Evolutionary conservation across 2,797 vertebrate genomes (phyloP), one percentile per base, ranked within the genome.

Genomic region (Galago senegalensis): DNA sequence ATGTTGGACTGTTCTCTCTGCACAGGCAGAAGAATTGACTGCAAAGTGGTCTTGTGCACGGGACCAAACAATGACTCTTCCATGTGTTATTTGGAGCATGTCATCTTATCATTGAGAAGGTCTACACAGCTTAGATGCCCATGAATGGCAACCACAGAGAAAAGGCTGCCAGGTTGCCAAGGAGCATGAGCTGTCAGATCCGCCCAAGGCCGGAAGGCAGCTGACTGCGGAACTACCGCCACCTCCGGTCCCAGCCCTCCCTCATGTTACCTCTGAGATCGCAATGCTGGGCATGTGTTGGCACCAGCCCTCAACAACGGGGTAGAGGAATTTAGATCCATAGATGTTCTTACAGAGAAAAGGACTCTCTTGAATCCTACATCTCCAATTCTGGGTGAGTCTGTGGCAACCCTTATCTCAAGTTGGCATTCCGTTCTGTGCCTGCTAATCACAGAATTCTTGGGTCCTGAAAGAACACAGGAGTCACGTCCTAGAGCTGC

Each of bases 221-320:
- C 43, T 88, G 67, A 85, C 89, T 8, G 9, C 0, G 20, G 56
- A 46, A 12, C 6, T 12, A n/a, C 23, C 18, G 7, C 16, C 72
- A 21, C 13, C 29, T 63, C 20, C 5, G 2, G 7, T 29, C 27
- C 76, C 70, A 23, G 11, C 34, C n/a, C 16, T 37, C 14, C 49
- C 29, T 23, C 1, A 0, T 17, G 37, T 56, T 40, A 37, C 43
- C 7, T 7, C 40, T 63, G 25, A 0, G 12, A 73, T 67, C 1
- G 0, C 61, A 29, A 29, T 40, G n/a, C 1, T 0, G 1, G 72
- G 23, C 67, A 43, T 60, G 40, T 25, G 34, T 21, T 46, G 58
- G 77, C 91, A 18, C n/a, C 6, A 3, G 37, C 20, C 10, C 4
- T 1, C 5, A 20, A 0, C 21, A 27, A 10, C 1, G 1, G 4